A percentile compares a stretch with the other conserved stretches of the same genome.
These are phyloP conservation scores for Pollenia griseotomentosa DNA, from an alignment of 2,888 invertebrate genomes.

Conservation along the genomic window DNA sequence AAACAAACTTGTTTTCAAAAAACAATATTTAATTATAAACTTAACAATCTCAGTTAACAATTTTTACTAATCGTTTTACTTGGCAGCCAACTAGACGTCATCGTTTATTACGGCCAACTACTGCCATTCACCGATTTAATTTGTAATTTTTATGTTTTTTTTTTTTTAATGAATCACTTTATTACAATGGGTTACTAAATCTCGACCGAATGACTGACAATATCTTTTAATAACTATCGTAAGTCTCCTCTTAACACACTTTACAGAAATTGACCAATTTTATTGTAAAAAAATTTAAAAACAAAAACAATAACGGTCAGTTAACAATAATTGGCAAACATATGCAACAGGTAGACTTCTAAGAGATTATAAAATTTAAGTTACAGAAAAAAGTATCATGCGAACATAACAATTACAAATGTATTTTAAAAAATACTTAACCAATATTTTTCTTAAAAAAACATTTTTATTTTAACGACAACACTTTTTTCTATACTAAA, in stretches of 20 bases:
- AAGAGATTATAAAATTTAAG: neutral
- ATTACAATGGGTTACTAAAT: conserved; percentile 51
- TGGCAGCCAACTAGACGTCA: conserved; percentile 44
- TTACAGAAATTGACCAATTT: conserved; percentile 43
- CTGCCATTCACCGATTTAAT: conserved; percentile 31
- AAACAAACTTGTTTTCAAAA: neutral
- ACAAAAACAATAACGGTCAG: conserved; percentile 12
- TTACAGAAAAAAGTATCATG: neutral
- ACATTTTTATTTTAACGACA: too few species aligned
- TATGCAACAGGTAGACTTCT: neutral
- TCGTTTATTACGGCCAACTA: conserved; percentile 12
- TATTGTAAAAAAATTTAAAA: neutral
- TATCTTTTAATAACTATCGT: neutral
- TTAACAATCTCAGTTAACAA: conserved; percentile 23
- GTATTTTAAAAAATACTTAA: too few species aligned
- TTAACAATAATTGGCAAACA: conserved; percentile 35
- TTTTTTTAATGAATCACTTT: conserved; percentile 49
- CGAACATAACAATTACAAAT: neutral
- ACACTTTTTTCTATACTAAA: too few species aligned
- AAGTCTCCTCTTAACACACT: conserved; percentile 43
- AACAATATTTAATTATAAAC: conserved; percentile 27
- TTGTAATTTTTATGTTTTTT: conserved; percentile 16
- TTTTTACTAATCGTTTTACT: conserved; percentile 1
- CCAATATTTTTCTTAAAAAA: too few species aligned
- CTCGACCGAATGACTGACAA: conserved; percentile 9